phyloP scores from a whole-genome alignment of 2,888 invertebrate species.

The Tenthredo notha region DNA sequence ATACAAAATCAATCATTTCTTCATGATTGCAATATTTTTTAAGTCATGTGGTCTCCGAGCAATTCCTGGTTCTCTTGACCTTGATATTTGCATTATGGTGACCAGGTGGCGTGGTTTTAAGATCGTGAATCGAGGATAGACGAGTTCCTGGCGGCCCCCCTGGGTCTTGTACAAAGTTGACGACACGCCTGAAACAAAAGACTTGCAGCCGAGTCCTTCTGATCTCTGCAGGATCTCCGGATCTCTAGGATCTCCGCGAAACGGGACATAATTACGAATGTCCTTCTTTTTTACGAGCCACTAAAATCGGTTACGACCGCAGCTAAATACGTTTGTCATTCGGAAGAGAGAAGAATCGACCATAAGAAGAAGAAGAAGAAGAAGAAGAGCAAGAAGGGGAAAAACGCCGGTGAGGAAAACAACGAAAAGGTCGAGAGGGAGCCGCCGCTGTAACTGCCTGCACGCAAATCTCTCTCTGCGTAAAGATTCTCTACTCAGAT shows the following conservation, averaged over 20 bases:
- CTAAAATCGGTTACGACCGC: slow-evolving; percentile 63
- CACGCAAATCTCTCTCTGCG: slow-evolving; percentile 64
- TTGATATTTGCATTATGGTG: slow-evolving; percentile 29
- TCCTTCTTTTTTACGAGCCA: slow-evolving; percentile 55
- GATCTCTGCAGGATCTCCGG: slow-evolving; percentile 19
- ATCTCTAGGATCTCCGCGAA: slow-evolving; percentile 55
- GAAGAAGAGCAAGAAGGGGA: background rate
- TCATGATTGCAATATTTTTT: background rate
- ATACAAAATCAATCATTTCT: background rate
- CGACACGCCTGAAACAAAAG: slow-evolving; percentile 52
- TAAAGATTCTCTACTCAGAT: slow-evolving; percentile 32
- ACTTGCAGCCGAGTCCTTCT: background rate
- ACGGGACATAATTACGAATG: slow-evolving; percentile 59
- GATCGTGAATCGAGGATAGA: slow-evolving; percentile 20
- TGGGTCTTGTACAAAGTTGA: slow-evolving; percentile 40
- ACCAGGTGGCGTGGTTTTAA: slow-evolving; percentile 18
- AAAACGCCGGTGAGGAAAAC: slow-evolving; percentile 4
- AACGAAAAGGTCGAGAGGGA: slow-evolving; percentile 57
- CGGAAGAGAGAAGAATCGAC: slow-evolving; percentile 6
- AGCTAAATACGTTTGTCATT: slow-evolving; percentile 58
- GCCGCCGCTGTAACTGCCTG: slow-evolving; percentile 54
- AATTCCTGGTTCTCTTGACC: background rate
- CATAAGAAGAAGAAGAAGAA: background rate
- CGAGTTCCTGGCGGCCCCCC: slow-evolving; percentile 33
- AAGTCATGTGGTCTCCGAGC: background rate